These are phyloP conservation scores for Aethes cnicana DNA, from an alignment of 2,888 invertebrate species.

Conservation along the genomic window DNA sequence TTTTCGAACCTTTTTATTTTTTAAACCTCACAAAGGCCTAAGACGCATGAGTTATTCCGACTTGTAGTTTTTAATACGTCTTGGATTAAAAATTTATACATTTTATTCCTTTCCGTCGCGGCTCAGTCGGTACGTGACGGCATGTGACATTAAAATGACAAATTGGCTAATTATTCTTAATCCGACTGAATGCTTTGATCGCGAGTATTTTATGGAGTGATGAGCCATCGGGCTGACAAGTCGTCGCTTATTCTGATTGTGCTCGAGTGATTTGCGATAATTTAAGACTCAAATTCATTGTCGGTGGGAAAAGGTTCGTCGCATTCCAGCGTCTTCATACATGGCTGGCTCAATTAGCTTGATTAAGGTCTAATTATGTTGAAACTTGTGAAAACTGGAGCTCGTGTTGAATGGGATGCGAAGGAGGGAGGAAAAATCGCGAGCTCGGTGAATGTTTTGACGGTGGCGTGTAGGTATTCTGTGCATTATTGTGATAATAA, in stretches of 20 bases:
- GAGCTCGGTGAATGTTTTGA: constrained; percentile 48
- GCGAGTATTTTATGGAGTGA: constrained; percentile 51
- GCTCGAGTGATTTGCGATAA: constrained; percentile 42
- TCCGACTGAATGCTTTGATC: constrained; percentile 73
- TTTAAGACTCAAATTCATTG: constrained; percentile 53
- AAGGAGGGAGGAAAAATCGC: constrained; percentile 49
- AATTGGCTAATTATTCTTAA: constrained; percentile 81
- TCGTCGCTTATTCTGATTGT: constrained; percentile 49
- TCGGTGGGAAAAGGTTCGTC: constrained; percentile 41
- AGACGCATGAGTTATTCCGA: constrained; percentile 76
- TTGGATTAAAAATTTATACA: constrained; percentile 74
- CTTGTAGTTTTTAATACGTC: constrained; percentile 77
- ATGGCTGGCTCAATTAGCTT: constrained; percentile 26
- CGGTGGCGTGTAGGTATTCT: constrained; percentile 51
- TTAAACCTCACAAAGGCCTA: constrained; percentile 72
- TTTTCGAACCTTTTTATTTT: constrained; percentile 72
- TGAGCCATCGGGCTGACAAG: constrained; percentile 57
- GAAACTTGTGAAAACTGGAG: constrained; percentile 23
- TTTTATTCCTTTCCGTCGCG: constrained; percentile 61
- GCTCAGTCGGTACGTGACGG: constrained; percentile 70
- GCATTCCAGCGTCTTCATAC: constrained; percentile 26
- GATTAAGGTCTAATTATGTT: constrained; percentile 22
- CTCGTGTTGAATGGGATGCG: constrained; percentile 20
- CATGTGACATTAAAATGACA: constrained; percentile 82
- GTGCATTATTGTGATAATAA: constrained; percentile 74